Evolutionary conservation across 2,113 vertebrate genomes (phyloP).

Genomic region (Rattus norvegicus): GRCr8 NC_086028.1:57581001-57581500

Average conservation of each 20-base stretch:
- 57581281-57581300: not conserved
- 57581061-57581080: not conserved
- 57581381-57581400: not conserved
- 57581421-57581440: slow-evolving; percentile 70
- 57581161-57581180: not conserved
- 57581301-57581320: not conserved
- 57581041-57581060: not conserved
- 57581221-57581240: not conserved
- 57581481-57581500: slow-evolving; percentile 66
- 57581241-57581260: not conserved
- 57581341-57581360: not conserved
- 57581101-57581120: not conserved
- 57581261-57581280: not conserved
- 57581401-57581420: slow-evolving; percentile 21
- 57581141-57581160: accelerated
- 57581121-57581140: no score
- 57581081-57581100: not conserved
- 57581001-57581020: not conserved
- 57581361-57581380: not conserved
- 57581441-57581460: slow-evolving; percentile 49
- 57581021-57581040: not conserved
- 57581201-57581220: not conserved
- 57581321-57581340: not conserved
- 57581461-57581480: not conserved
- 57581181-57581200: not conserved